Conservation (phyloP, 2,888 invertebrate species). For the Physocephala rufipes region DNA sequence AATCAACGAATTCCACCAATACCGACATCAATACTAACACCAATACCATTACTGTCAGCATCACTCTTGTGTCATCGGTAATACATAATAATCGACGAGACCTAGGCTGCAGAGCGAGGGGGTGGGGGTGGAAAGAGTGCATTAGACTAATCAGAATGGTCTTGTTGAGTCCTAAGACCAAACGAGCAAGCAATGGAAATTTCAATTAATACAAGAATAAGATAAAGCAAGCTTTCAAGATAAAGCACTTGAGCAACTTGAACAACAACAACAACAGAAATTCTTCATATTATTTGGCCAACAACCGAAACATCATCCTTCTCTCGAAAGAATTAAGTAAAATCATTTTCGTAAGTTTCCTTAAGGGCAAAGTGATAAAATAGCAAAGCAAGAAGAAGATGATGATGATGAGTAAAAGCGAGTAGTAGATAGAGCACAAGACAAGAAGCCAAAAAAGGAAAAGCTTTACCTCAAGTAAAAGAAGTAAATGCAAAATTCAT, state of each 20-base stretch:
- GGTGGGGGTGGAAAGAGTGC: too few relatives aligned
- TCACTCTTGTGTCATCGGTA: too few relatives aligned
- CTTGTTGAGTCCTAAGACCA: too few relatives aligned
- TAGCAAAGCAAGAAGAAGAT: neutral
- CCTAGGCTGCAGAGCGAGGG: too few relatives aligned
- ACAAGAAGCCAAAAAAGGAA: neutral
- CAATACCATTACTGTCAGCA: too few relatives aligned
- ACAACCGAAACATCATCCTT: constrained; percentile 1
- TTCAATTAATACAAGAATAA: too few relatives aligned
- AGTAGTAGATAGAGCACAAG: neutral
- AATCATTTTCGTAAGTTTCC: constrained; percentile 9
- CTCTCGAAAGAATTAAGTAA: constrained; percentile 17
- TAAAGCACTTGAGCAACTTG: neutral
- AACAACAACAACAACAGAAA: constrained; percentile 15
- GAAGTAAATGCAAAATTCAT: neutral
- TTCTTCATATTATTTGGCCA: neutral
- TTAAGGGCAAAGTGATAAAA: neutral
- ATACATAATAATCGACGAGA: too few relatives aligned
- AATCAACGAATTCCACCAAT: too few relatives aligned
- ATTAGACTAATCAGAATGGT: too few relatives aligned
- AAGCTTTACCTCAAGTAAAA: neutral
- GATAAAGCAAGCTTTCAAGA: too few relatives aligned
- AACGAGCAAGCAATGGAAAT: too few relatives aligned
- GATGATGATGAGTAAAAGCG: neutral
- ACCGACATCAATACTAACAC: too few relatives aligned